Base-by-base conservation (phyloP, 2,797 vertebrate species). In the Falco biarmicus region DNA sequence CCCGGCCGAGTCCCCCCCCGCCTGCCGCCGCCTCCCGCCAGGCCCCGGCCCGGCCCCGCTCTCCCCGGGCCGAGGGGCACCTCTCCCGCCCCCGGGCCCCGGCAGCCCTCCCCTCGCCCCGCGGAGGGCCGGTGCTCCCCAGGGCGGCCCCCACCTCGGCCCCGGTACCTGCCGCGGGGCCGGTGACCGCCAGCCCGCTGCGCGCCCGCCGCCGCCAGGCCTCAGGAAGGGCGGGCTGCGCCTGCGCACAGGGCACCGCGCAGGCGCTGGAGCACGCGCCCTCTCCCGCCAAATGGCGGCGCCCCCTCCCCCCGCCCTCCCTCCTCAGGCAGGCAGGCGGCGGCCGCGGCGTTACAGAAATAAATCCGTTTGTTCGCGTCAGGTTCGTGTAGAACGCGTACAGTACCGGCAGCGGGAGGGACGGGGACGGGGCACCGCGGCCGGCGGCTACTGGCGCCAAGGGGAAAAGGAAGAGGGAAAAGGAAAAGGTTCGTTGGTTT, bases 301-400 rank as follows among this genome's bases (percentile, higher is more conserved):
- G 34, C 10, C 5, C 5, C 5, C 13, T 6, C 25, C 9, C 37
- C 15, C 29, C 17, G 10, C 5, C 37, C 16, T 3, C 18, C 11
- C 20, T 29, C 14, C 31, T 25, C 51, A 41, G 31, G 64, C 5
- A 56, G 11, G 13, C 59, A 45, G 37, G 25, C 50, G 20, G 47
- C 13, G 9, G 63, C 43, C 9, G 34, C 51, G 7, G 63, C 31
- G 11, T 13, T 81, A 74, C 97, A 98, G 98, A 99, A 99, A 99
- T 99, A 99, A 98, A 99, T 98, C 97, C 95, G 91, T 99, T 99
- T 99, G 98, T 98, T 97, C 94, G 95, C 95, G 87, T 92, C 97
- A 90, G 96, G 95, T 97, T 98, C 97, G 84, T 97, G 97, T 96
- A 95, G 98, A 98, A 98, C 98, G 97, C 97, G 95, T 98, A 98